Conservation (phyloP, 2,113 vertebrate genomes). For the Lutjanus erythropterus region DNA sequence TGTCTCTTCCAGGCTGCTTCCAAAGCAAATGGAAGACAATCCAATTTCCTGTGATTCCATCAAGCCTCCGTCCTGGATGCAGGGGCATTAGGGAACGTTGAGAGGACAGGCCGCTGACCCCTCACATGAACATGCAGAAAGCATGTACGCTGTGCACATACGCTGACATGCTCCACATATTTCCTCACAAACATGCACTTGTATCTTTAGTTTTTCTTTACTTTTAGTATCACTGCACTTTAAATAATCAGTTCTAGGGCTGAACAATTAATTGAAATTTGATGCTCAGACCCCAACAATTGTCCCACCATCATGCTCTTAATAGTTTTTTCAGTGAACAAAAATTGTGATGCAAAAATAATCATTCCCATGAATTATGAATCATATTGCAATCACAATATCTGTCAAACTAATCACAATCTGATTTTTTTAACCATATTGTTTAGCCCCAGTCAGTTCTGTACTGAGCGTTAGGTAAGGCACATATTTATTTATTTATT, state of each 20-base stretch:
- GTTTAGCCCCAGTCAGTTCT: background rate
- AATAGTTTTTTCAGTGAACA: too few species aligned
- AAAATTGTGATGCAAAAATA: too few species aligned
- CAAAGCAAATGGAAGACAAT: constrained; percentile 98
- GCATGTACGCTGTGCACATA: constrained; percentile 43
- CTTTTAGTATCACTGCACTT: background rate
- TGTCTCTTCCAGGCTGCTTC: constrained; percentile 87
- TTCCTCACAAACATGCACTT: constrained; percentile 11
- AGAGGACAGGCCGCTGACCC: constrained; percentile 89
- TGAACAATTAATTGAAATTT: too few species aligned
- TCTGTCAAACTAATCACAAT: too few species aligned
- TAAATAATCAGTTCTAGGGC: too few species aligned
- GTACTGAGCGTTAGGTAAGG: background rate
- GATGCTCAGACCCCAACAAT: too few species aligned
- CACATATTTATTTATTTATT: too few species aligned
- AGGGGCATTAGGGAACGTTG: constrained; percentile 91
- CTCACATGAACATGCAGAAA: constrained; percentile 83
- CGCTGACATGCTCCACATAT: constrained; percentile 4
- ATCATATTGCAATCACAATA: too few species aligned
- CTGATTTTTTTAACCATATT: too few species aligned
- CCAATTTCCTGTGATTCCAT: constrained; percentile 99
- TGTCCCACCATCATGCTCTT: too few species aligned
- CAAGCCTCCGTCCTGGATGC: constrained; percentile 88
- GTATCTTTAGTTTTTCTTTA: background rate
- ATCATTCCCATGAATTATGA: too few species aligned